Conservation (phyloP, 2,888 invertebrate species). For the Sinelater perroti region DNA sequence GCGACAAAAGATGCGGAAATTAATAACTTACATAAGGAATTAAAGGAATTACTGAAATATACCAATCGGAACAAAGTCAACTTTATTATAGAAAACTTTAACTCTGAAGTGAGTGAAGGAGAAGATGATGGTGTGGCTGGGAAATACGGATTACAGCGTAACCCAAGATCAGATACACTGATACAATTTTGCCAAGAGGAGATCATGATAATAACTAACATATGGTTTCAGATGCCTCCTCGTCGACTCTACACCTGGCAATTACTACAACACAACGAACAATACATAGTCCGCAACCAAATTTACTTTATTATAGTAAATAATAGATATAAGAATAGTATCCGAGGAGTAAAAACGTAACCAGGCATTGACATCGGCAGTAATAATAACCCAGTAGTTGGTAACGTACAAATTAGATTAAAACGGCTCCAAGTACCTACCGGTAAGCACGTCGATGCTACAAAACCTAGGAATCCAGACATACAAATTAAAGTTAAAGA, state of each 20-base stretch:
- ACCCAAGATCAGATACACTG: background rate
- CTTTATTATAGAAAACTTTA: background rate
- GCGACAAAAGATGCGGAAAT: background rate
- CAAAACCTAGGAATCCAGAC: background rate
- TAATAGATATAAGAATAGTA: background rate
- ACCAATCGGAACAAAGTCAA: background rate
- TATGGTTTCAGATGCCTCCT: background rate
- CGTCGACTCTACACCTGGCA: background rate
- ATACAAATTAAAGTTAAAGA: no score
- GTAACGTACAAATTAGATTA: background rate
- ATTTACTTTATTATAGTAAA: background rate
- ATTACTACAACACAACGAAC: background rate
- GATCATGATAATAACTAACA: background rate
- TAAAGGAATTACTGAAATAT: background rate
- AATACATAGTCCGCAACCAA: no score
- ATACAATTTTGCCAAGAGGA: slow-evolving; percentile 1
- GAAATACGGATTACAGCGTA: background rate
- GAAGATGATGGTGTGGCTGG: background rate
- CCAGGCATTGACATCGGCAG: background rate
- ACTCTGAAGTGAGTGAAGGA: background rate
- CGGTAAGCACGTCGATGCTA: background rate
- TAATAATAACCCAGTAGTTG: background rate
- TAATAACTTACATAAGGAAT: background rate
- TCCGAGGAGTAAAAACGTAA: background rate
- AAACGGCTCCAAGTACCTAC: background rate